These are phyloP conservation scores for Glaucomys volans DNA, from an alignment of 2,113 vertebrate genomes.

Conservation along the genomic window DNA sequence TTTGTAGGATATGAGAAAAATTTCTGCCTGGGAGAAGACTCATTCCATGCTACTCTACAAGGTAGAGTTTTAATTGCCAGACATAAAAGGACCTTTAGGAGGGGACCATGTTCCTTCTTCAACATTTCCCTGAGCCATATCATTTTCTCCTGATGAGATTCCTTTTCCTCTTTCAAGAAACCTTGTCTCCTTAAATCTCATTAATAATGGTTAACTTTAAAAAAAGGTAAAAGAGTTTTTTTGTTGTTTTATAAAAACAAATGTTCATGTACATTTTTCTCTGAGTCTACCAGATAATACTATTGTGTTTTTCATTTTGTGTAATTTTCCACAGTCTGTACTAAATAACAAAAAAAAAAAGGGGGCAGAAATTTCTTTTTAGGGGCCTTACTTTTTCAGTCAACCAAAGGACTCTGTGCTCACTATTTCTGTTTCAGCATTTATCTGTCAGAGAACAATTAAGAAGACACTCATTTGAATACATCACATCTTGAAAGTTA, in stretches of 20 bases:
- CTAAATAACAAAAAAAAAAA: background rate
- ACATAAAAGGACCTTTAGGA: too few relatives aligned
- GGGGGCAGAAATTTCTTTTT: background rate
- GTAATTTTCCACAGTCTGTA: background rate
- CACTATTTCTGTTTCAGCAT: background rate
- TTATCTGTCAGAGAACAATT: background rate
- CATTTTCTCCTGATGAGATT: background rate
- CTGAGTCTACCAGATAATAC: background rate
- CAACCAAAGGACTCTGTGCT: background rate
- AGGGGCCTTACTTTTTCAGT: background rate
- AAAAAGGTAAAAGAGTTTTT: background rate
- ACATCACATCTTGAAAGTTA: background rate
- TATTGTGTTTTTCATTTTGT: background rate
- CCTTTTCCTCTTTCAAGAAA: background rate
- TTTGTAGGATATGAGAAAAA: constrained; percentile 22
- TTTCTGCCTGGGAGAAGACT: background rate
- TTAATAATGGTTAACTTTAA: background rate
- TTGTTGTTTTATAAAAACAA: too few relatives aligned
- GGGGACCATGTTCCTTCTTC: background rate
- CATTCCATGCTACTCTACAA: background rate
- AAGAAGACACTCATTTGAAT: background rate
- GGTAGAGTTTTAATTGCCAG: background rate
- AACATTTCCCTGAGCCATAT: background rate
- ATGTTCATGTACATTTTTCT: background rate
- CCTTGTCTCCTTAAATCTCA: background rate